Base-by-base conservation (phyloP, 2,113 vertebrate species). In the Halcyon malimbica region DNA sequence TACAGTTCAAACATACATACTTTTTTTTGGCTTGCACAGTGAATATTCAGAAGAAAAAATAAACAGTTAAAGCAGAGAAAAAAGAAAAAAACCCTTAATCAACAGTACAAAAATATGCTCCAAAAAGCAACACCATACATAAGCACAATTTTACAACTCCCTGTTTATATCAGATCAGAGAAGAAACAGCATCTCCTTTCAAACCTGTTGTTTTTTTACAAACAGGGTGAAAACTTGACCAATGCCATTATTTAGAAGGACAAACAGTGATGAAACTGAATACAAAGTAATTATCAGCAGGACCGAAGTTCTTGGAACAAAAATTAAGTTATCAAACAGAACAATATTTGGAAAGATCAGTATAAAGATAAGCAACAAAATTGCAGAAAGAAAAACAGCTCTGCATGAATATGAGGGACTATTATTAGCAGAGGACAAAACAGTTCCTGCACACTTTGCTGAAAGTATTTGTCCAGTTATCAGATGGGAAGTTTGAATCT, bases 201-300 rank as follows among this genome's bases (percentile, higher is more conserved):
- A 90, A 56, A 74, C 13, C 7, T 11, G 1, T 11, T 75, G 16
- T 11, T 57, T 57, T 88, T 87, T 89, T 50, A 31, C 5, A 44
- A 78, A 82, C 24, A 21, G 21, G 12, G 64, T 69, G 73, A 92
- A 87, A 63, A 60, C 13, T 41, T 83, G 41, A 84, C 35, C 56
- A 74, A 31, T 62, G 74, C 19, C 31, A 19, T 41, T 69, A 39
- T 56, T 94, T 53, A 76, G 31, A 76, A 89, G 13, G 41, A 94
- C 11, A 93, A 68, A 62, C 37, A 67, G 37, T 75, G 44, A 85
- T 87, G 91, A 97, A 97, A 97, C 70, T 53, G 62, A 88, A 96
- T 46, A 89, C 33, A 80, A 83, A 35, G n/a, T 56, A 90, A 85
- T 71, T 44, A 96, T 63, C 88, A 94, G 53, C 77, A 92, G 57